Conservation (phyloP, 2,888 invertebrate species). For the Drosophila fulvimacula region DNA sequence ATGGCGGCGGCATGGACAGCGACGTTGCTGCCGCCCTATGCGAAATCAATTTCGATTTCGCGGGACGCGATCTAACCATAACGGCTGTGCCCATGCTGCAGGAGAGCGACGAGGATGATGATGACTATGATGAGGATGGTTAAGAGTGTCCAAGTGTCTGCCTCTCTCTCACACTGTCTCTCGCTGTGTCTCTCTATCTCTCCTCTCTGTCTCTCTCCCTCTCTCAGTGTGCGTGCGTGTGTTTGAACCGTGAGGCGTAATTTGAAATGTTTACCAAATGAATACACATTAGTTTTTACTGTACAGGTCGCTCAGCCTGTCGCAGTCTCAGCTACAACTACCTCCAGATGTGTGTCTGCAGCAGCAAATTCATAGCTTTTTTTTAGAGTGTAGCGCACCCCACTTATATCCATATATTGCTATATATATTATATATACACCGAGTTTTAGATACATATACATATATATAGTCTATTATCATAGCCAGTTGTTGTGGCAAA, state of each 20-base stretch:
- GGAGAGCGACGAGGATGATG: conserved; percentile 82
- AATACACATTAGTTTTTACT: conserved; percentile 64
- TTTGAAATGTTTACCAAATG: conserved; percentile 78
- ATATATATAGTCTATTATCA: conserved; percentile 19
- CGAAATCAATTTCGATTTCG: conserved; percentile 77
- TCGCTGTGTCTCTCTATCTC: not conserved
- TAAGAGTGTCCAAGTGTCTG: conserved; percentile 23
- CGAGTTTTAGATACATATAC: conserved; percentile 9
- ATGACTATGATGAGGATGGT: conserved; percentile 81
- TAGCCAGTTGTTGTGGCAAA: conserved; percentile 53
- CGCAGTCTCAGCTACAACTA: conserved; percentile 59
- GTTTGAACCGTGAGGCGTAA: conserved; percentile 65
- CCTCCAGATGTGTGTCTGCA: conserved; percentile 60
- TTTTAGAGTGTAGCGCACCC: conserved; percentile 27
- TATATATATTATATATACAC: conserved; percentile 11
- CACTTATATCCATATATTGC: conserved; percentile 24
- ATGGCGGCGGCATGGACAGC: conserved; percentile 59
- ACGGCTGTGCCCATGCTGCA: conserved; percentile 80
- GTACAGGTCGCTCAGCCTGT: conserved; percentile 13
- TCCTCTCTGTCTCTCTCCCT: not conserved
- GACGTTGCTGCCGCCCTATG: conserved; percentile 64
- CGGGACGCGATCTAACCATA: conserved; percentile 80
- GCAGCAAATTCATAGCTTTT: conserved; percentile 49
- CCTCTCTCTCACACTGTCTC: not conserved
- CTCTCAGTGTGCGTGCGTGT: conserved; percentile 11